A percentile compares a stretch with the other conserved stretches of the same genome.
These are phyloP conservation scores for Chloroceryle inda DNA, from an alignment of 2,797 vertebrate genomes.

Conservation along the genomic window DNA sequence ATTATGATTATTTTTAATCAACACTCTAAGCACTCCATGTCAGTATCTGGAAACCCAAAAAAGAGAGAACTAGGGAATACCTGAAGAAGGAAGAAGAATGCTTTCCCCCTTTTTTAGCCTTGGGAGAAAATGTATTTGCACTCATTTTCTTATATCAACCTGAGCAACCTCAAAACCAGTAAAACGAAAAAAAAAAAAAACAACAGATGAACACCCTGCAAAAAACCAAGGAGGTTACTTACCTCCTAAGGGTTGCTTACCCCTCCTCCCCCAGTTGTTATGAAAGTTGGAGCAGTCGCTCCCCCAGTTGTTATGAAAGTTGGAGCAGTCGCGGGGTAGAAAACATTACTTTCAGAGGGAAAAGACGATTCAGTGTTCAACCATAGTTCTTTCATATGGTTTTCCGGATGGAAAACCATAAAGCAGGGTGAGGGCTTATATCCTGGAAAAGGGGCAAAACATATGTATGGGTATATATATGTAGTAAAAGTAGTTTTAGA, in stretches of 20 bases:
- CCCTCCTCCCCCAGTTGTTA: neutral
- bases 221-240: neutral
- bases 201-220: neutral
- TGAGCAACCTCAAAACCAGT: neutral
- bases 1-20: neutral
- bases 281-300: neutral
- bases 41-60: neutral
- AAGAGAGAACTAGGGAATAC: neutral
- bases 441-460: constrained; percentile 7
- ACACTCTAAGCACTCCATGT: neutral
- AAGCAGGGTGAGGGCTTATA: constrained; percentile 1
- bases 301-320: neutral
- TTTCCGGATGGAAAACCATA: constrained; percentile 49
- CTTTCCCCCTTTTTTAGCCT: neutral
- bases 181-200: neutral
- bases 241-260: neutral
- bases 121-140: neutral
- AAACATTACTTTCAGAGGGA: neutral
- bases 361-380: neutral
- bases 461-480: neutral
- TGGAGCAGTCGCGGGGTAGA: neutral
- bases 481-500: neutral
- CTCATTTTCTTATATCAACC: neutral
- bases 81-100: neutral
- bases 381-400: constrained; percentile 28